These are phyloP conservation scores for Solenodon paradoxus DNA, from an alignment of 2,113 vertebrate genomes.

Conservation along the genomic window DNA sequence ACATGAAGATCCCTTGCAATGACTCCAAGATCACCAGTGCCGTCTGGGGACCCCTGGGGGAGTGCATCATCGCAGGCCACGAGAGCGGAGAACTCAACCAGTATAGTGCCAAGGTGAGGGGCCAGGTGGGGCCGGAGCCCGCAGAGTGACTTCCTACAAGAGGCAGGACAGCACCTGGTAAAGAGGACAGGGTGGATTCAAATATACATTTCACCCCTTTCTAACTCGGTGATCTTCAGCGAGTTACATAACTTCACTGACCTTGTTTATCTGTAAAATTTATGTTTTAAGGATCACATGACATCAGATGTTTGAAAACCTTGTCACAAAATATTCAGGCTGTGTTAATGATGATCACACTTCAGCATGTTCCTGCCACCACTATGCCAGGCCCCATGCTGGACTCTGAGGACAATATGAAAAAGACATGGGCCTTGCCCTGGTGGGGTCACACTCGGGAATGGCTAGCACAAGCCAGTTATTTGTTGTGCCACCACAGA, in stretches of 20 bases:
- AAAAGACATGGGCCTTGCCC: neutral
- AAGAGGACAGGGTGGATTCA: neutral
- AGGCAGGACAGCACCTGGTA: neutral
- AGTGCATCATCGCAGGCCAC: conserved; percentile 94
- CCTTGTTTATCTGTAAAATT: neutral
- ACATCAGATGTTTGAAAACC: neutral
- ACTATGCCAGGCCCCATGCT: neutral
- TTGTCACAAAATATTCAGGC: neutral
- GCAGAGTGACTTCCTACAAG: neutral
- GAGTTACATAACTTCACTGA: neutral
- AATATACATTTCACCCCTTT: neutral
- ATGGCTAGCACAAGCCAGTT: neutral
- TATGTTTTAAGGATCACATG: neutral
- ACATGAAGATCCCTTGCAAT: conserved; percentile 92
- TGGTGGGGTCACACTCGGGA: neutral
- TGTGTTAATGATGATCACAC: neutral
- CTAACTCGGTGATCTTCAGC: neutral
- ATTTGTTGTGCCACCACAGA: neutral
- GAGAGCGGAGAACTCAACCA: conserved; percentile 97
- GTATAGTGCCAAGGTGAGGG: conserved; percentile 94
- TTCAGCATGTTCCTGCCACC: neutral
- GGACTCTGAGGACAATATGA: neutral
- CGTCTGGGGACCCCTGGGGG: conserved; percentile 96
- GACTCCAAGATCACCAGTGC: conserved; percentile 98
- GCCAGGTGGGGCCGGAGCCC: no score